Base-by-base conservation (phyloP, 1,140 invertebrate genomes). In the Hypothenemus hampei region DNA sequence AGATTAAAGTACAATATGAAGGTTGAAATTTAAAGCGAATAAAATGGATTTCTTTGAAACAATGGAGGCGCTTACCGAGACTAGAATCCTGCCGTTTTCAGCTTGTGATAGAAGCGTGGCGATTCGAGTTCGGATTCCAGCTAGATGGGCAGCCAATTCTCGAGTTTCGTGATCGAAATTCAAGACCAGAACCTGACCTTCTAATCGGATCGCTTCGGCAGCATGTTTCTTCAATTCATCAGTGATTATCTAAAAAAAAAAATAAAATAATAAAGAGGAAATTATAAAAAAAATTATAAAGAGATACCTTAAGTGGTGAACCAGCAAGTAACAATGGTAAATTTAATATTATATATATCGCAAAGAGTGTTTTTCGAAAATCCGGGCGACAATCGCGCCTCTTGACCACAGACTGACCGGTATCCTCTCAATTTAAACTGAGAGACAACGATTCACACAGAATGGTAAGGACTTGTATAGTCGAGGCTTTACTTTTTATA, bases 61-160 rank as follows among this genome's bases (percentile, higher is more conserved):
- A n/a, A n/a, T n/a, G n/a, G n/a, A n/a, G n/a, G n/a, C n/a, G 60
- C 60, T 65, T 75, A 81, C 80, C 74, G 80, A 73, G 45, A 86
- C 72, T 45, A 76, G 72, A 44, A 69, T 64, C 11, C 77, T 72
- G 21, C 81, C 80, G 58, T 81, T 75, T 53, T 82, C 75, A 0
- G 82, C 80, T 65, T 85, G 79, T 0, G 72, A 72, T 36, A 83
- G 64, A 18, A 87, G 70, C 20, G 73, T 78, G 10, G 71, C 66
- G 23, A 85, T 78, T 59, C 78, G 69, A 44, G 70, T 69, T 63
- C 73, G 63, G 69, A 80, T 65, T 65, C 75, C 71, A 59, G 73
- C 62, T 57, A 79, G 65, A 69, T 72, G 69, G 16, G 68, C 63
- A 58, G 73, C 59, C 56, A 81, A 67, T 61, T 73, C 66, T 62